Evolutionary conservation across 2,113 vertebrate species (phyloP).

Genomic region (Cephalopterus ornatus): DNA sequence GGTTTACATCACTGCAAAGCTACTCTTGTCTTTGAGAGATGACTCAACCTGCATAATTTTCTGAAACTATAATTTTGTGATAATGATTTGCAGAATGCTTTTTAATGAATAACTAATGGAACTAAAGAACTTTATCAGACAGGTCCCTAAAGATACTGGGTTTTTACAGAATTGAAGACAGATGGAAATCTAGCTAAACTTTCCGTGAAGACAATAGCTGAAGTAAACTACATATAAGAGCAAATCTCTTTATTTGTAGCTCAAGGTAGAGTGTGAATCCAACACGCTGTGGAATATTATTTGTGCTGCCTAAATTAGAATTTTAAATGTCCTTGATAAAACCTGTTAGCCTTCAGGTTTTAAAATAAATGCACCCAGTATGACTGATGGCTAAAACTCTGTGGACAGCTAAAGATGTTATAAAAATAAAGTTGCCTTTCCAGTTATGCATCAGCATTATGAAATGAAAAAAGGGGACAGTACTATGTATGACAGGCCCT

Average conservation of each 20-base stretch:
- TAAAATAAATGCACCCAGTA: background rate
- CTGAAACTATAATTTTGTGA: background rate
- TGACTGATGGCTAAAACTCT: background rate
- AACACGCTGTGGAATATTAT: background rate
- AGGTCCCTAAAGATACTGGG: background rate
- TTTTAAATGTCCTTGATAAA: background rate
- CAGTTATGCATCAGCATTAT: background rate
- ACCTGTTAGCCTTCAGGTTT: background rate
- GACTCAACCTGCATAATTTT: background rate
- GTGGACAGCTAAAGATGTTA: background rate
- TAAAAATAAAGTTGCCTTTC: constrained; percentile 8
- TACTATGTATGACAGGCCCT: background rate
- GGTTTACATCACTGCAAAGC: background rate
- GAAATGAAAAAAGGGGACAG: background rate
- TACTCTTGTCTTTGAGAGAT: background rate
- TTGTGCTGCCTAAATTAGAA: background rate
- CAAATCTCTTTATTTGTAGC: background rate
- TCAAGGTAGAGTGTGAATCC: background rate
- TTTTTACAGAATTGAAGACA: background rate
- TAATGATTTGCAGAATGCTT: background rate
- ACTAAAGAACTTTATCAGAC: background rate
- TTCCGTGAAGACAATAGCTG: background rate
- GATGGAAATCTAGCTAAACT: background rate
- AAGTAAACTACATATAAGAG: background rate
- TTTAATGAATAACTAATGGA: background rate